Conservation (phyloP, 2,113 vertebrate species). For the Calidris pygmaea region DNA sequence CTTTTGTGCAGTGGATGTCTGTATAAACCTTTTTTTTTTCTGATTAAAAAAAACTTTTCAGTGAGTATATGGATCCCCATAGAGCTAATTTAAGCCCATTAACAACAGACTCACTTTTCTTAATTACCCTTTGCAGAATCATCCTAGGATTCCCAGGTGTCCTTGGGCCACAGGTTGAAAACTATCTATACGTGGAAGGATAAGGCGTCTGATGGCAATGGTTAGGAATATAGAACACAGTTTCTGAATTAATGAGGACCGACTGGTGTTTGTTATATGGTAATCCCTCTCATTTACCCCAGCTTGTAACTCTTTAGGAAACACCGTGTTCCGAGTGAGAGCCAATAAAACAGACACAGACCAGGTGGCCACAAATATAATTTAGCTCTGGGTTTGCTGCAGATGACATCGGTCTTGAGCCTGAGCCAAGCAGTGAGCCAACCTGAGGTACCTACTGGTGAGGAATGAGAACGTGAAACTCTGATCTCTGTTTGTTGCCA, state of each 20-base stretch:
- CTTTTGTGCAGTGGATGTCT: background rate
- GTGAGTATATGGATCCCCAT: background rate
- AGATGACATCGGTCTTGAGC: background rate
- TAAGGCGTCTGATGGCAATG: background rate
- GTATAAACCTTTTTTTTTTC: background rate
- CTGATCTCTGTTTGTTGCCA: background rate
- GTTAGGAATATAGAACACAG: background rate
- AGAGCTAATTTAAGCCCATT: constrained; percentile 49
- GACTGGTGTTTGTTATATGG: background rate
- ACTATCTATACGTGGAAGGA: background rate
- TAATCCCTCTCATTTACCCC: background rate
- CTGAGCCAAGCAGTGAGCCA: background rate
- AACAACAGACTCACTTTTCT: constrained; percentile 3
- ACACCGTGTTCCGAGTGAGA: background rate
- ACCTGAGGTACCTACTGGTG: background rate
- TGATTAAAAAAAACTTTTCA: background rate
- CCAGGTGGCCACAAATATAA: background rate
- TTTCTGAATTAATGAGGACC: background rate
- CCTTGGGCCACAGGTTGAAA: background rate
- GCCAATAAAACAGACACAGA: background rate
- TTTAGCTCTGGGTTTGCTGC: background rate
- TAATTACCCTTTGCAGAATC: constrained; percentile 55
- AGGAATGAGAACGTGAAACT: background rate
- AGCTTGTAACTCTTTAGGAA: background rate
- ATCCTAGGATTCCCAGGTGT: background rate